Evolutionary conservation across 1,140 invertebrate species (phyloP).

Genomic region (Tachypleus tridentatus): DNA sequence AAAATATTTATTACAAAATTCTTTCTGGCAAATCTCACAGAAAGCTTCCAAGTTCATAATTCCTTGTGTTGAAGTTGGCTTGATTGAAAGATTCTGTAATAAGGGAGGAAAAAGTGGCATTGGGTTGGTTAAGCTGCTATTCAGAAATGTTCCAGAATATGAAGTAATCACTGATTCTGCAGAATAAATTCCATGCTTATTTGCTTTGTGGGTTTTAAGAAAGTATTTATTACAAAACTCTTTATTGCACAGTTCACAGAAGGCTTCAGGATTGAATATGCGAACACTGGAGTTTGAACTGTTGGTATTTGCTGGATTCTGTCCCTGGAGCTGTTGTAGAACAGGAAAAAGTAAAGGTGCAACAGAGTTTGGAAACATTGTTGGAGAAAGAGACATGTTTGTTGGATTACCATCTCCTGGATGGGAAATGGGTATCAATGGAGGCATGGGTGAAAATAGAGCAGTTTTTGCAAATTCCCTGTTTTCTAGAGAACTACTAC

Average conservation of each 20-base stretch:
- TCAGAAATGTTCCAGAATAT: constrained; percentile 10
- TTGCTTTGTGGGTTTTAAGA: constrained; percentile 91
- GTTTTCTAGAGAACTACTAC: constrained; percentile 10
- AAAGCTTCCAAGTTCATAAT: constrained; percentile 32
- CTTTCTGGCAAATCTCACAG: constrained; percentile 88
- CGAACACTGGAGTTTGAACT: constrained; percentile 38
- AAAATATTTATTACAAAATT: constrained; percentile 99
- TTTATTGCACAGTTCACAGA: constrained; percentile 52
- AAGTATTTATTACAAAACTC: constrained; percentile 96
- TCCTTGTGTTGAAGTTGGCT: constrained; percentile 10
- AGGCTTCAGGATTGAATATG: constrained; percentile 91
- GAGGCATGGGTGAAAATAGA: constrained; percentile 20
- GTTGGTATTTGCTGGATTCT: constrained; percentile 22
- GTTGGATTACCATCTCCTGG: constrained; percentile 14
- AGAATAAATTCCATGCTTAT: constrained; percentile 71
- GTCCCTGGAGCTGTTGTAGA: constrained; percentile 7
- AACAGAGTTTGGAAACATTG: constrained; percentile 26
- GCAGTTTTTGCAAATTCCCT: constrained; percentile 14
- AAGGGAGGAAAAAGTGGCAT: constrained; percentile 10
- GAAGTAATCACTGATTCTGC: constrained; percentile 22
- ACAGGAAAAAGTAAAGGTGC: constrained; percentile 23
- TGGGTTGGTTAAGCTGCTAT: constrained; percentile 8
- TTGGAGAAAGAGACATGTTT: constrained; percentile 15
- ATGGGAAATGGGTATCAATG: constrained; percentile 18
- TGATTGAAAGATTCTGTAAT: constrained; percentile 2